Conservation (phyloP, 2,113 vertebrate genomes). For the Mesitornis unicolor region DNA sequence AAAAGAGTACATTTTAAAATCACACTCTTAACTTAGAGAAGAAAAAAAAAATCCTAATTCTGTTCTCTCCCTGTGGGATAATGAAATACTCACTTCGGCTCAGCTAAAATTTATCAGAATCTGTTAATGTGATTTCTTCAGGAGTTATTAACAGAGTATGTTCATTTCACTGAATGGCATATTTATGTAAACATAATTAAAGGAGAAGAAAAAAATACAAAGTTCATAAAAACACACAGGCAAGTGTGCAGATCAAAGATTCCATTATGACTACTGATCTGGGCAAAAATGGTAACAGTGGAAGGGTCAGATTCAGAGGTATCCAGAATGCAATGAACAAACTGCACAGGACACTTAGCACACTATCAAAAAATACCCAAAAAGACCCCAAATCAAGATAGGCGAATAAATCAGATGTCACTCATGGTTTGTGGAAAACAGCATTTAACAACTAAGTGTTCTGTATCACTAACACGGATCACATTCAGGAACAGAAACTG, state of each 20-base stretch:
- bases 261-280: neutral
- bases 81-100: neutral
- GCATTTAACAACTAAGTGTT: neutral
- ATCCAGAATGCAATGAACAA: neutral
- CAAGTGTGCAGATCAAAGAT: neutral
- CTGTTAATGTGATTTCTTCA: neutral
- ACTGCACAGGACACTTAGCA: neutral
- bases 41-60: neutral
- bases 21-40: neutral
- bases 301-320: neutral
- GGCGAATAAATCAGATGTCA: neutral
- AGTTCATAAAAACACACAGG: neutral
- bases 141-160: neutral
- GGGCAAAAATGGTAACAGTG: neutral
- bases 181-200: neutral
- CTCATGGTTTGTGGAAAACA: neutral
- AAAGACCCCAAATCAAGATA: neutral
- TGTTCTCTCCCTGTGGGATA: neutral
- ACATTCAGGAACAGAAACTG: neutral
- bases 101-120: neutral
- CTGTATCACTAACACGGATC: neutral
- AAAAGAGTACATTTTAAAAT: neutral
- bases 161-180: neutral
- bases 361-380: neutral
- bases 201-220: neutral